Percentiles rank a stretch among this genome's conserved stretches.
Evolutionary conservation across 2,888 invertebrate genomes (phyloP).

Genomic region (Aquatica leii): DNA sequence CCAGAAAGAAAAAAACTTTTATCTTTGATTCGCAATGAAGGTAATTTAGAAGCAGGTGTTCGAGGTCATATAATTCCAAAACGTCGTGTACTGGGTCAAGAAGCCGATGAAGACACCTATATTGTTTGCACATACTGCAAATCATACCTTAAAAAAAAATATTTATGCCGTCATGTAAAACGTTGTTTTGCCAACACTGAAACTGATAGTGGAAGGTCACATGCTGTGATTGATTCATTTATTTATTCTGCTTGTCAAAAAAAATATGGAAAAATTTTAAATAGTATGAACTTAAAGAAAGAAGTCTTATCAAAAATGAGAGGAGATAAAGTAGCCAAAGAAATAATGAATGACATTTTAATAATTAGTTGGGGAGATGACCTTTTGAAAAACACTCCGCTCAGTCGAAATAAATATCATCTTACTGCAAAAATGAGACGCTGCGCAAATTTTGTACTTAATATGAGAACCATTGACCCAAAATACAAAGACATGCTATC

Average conservation of each 20-base stretch:
- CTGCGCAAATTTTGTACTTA: conserved; percentile 18
- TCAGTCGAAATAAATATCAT: conserved; percentile 16
- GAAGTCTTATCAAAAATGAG: conserved; percentile 20
- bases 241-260: conserved; percentile 21
- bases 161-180: conserved; percentile 14
- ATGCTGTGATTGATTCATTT: conserved; percentile 14
- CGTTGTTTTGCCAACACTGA: not conserved
- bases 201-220: not conserved
- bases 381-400: conserved; percentile 20
- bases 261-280: conserved; percentile 23
- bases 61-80: not conserved
- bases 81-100: too few relatives aligned
- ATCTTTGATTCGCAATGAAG: not conserved
- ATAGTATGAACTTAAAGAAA: conserved; percentile 18
- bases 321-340: not conserved
- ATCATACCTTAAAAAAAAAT: not conserved
- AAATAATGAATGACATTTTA: not conserved
- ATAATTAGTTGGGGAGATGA: not conserved
- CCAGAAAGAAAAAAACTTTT: not conserved
- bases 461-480: conserved; percentile 15
- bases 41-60: not conserved
- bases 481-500: conserved; percentile 17
- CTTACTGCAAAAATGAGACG: conserved; percentile 20
- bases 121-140: conserved; percentile 18
- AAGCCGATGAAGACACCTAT: conserved; percentile 13